These are phyloP conservation scores for Xenopus petersii DNA, from an alignment of 2,797 vertebrate species.

Conservation along the genomic window DNA sequence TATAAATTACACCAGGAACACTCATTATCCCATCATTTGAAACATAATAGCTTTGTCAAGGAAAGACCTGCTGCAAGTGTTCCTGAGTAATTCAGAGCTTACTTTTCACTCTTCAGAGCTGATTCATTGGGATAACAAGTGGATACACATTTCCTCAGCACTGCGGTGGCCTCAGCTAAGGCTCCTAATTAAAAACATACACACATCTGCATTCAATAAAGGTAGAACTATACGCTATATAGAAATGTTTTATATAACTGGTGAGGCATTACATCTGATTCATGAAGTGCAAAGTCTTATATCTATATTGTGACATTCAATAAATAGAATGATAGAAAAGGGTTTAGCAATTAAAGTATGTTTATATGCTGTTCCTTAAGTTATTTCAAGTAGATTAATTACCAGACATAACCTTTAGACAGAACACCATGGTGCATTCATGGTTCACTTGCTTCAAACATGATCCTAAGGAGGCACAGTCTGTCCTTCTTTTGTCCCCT, in stretches of 20 bases:
- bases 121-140: background rate
- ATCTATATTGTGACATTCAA: slow-evolving; percentile 36
- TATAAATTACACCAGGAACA: slow-evolving; percentile 27
- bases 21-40: background rate
- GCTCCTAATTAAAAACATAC: slow-evolving; percentile 13
- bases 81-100: background rate
- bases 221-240: slow-evolving; percentile 10
- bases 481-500: slow-evolving; percentile 4
- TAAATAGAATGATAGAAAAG: slow-evolving; percentile 19
- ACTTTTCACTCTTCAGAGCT: background rate
- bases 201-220: slow-evolving; percentile 24
- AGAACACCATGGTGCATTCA: slow-evolving; percentile 30
- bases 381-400: slow-evolving; percentile 31
- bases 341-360: slow-evolving; percentile 10
- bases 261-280: slow-evolving; percentile 29
- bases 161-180: background rate
- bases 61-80: background rate
- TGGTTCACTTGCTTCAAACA: slow-evolving; percentile 24
- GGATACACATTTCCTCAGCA: slow-evolving; percentile 9
- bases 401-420: slow-evolving; percentile 32
- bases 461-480: slow-evolving; percentile 16
- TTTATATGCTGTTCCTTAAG: slow-evolving; percentile 28
- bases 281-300: slow-evolving; percentile 37
- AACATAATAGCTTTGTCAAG: background rate
- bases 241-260: slow-evolving; percentile 29